Percentiles rank a stretch among this genome's conserved stretches.
Evolutionary conservation across 2,888 invertebrate species (phyloP).

Genomic region (Acleris emargana): DNA sequence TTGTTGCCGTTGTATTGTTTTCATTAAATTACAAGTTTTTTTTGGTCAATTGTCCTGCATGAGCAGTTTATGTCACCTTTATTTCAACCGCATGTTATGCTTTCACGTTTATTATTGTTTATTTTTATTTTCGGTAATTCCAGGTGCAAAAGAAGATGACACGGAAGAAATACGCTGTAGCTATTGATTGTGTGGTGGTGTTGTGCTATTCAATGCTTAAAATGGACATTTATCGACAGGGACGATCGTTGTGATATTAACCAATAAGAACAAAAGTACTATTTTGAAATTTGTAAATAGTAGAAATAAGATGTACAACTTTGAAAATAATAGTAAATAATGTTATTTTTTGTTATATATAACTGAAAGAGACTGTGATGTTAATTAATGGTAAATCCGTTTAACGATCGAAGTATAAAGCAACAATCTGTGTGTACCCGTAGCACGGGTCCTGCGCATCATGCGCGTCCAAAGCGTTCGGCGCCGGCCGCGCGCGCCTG

Average conservation of each 20-base stretch:
- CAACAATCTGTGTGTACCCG: too few species aligned
- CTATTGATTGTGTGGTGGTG: constrained; percentile 69
- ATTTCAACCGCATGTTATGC: constrained; percentile 37
- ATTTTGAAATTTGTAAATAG: constrained; percentile 70
- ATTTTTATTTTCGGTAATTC: constrained; percentile 72
- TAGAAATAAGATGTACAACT: constrained; percentile 67
- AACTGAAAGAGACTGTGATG: constrained; percentile 43
- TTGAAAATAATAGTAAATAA: constrained; percentile 68
- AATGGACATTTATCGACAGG: constrained; percentile 62
- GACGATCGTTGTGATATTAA: constrained; percentile 82
- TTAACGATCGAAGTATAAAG: not conserved
- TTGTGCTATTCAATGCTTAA: constrained; percentile 55
- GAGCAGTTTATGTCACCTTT: constrained; percentile 44
- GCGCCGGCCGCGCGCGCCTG: too few species aligned
- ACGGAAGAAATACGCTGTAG: constrained; percentile 75
- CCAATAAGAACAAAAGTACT: constrained; percentile 66
- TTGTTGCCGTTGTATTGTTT: not conserved
- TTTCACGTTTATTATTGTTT: constrained; percentile 57
- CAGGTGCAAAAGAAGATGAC: constrained; percentile 80
- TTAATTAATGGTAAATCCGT: constrained; percentile 5
- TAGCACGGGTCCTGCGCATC: too few species aligned
- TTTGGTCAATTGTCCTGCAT: constrained; percentile 34
- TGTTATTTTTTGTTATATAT: constrained; percentile 60
- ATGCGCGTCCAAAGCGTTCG: too few species aligned
- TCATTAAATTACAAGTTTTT: constrained; percentile 6